These are phyloP conservation scores for Melieria picta DNA, from an alignment of 2,888 invertebrate species.

Conservation along the genomic window DNA sequence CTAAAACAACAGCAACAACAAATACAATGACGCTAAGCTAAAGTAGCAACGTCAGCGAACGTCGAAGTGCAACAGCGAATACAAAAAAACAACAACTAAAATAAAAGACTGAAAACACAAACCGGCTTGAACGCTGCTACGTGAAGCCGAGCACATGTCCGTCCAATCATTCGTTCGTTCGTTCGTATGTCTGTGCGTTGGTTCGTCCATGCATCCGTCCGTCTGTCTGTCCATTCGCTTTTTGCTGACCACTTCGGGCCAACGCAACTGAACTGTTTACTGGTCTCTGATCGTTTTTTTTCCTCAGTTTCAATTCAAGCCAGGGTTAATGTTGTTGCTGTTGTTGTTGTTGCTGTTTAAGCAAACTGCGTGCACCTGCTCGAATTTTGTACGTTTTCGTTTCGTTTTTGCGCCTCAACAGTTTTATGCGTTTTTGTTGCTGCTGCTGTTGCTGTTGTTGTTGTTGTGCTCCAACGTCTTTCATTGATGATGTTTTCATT, in stretches of 20 bases:
- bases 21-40: not conserved
- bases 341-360: too few relatives aligned
- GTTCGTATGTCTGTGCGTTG: too few relatives aligned
- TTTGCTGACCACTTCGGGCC: too few relatives aligned
- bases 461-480: slow-evolving; percentile 3
- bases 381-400: slow-evolving; percentile 42
- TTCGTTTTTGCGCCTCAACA: not conserved
- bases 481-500: slow-evolving; percentile 43
- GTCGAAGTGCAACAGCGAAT: not conserved
- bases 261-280: too few relatives aligned
- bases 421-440: slow-evolving; percentile 6
- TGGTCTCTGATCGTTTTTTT: too few relatives aligned
- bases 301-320: too few relatives aligned
- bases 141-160: not conserved
- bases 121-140: not conserved
- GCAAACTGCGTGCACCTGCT: slow-evolving; percentile 45
- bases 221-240: too few relatives aligned
- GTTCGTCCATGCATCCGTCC: too few relatives aligned
- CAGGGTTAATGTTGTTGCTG: too few relatives aligned
- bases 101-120: not conserved
- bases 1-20: not conserved
- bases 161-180: not conserved
- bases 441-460: not conserved
- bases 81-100: not conserved
- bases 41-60: not conserved